phyloP scores from a whole-genome alignment of 2,888 invertebrate genomes.

The Hirtodrosophila trivittata region DNA sequence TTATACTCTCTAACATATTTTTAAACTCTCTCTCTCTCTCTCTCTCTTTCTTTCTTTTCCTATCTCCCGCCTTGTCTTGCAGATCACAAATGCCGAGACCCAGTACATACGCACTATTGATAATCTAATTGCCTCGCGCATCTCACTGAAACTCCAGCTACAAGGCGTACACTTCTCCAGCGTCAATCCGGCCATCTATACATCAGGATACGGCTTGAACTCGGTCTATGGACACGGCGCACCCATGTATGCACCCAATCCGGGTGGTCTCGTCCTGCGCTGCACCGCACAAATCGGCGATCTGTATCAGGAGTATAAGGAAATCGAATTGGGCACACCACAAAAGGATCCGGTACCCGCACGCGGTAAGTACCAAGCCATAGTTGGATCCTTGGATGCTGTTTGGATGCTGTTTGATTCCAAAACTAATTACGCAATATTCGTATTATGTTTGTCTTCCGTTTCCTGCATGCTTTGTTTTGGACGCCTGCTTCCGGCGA shows the following conservation, averaged over 20 bases:
- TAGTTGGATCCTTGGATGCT: neutral
- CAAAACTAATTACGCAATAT: constrained; percentile 51
- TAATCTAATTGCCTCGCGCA: constrained; percentile 82
- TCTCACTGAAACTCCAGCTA: constrained; percentile 82
- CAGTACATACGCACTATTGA: constrained; percentile 83
- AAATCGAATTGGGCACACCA: constrained; percentile 88
- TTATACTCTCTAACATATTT: constrained; percentile 12
- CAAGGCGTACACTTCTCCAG: constrained; percentile 83
- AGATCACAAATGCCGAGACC: constrained; percentile 82
- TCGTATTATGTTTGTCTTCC: constrained; percentile 48
- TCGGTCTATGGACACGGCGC: constrained; percentile 68
- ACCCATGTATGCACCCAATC: constrained; percentile 68
- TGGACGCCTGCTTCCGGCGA: constrained; percentile 25
- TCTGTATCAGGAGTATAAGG: constrained; percentile 88
- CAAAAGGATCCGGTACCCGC: constrained; percentile 91
- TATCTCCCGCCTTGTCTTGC: constrained; percentile 30
- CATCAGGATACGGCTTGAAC: constrained; percentile 63
- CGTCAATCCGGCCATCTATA: constrained; percentile 69
- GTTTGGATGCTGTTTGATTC: neutral
- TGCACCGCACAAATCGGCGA: constrained; percentile 89
- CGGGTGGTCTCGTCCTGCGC: constrained; percentile 87
- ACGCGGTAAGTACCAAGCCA: constrained; percentile 87
- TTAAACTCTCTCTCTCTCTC: neutral
- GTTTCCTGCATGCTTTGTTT: constrained; percentile 34
- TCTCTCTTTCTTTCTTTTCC: constrained; percentile 14